Conservation (phyloP, 2,113 vertebrate genomes). For the Puntigrus tetrazona region DNA sequence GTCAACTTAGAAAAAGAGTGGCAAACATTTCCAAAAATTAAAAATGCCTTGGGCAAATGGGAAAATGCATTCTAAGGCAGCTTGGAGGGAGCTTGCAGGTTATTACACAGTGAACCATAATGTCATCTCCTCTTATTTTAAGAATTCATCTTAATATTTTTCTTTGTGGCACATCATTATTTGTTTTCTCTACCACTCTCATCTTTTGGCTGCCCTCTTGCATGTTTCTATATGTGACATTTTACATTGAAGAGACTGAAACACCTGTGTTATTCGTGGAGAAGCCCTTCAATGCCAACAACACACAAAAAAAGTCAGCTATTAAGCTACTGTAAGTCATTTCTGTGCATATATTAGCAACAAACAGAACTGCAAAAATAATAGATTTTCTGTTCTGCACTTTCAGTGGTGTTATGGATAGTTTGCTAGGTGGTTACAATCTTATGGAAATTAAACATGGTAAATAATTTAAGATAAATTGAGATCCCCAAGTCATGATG, state of each 20-base stretch:
- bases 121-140: slow-evolving; percentile 40
- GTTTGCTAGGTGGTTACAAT: not conserved
- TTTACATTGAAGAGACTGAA: slow-evolving; percentile 60
- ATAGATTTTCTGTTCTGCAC: not conserved
- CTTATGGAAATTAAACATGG: not conserved
- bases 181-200: not conserved
- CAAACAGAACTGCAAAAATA: not conserved
- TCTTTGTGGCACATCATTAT: slow-evolving; percentile 36
- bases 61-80: slow-evolving; percentile 11
- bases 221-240: not conserved
- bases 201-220: slow-evolving; percentile 7
- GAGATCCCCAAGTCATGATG: too few relatives aligned
- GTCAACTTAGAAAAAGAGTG: not conserved
- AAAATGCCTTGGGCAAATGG: not conserved
- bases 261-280: slow-evolving; percentile 50
- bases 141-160: slow-evolving; percentile 41
- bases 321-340: not conserved
- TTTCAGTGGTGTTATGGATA: not conserved
- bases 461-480: too few relatives aligned
- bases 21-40: not conserved
- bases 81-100: slow-evolving; percentile 33
- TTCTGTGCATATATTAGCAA: not conserved
- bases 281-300: not conserved
- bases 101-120: slow-evolving; percentile 40
- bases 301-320: too few relatives aligned